Conservation (phyloP, 1,140 invertebrate species). For the Babylonia areolata region DNA sequence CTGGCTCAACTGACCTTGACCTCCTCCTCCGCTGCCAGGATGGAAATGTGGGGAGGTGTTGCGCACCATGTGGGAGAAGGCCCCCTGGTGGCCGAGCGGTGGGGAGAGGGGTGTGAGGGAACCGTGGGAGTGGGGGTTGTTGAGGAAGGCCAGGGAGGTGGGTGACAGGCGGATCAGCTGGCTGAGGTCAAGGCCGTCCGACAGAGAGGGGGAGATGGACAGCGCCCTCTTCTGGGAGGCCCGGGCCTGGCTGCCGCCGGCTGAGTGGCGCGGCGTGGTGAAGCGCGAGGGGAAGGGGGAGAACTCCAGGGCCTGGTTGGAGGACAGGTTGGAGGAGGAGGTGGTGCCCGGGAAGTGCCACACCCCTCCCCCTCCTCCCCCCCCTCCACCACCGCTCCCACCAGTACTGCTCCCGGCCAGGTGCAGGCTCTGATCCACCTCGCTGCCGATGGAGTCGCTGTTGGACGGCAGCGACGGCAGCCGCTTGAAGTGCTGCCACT, state of each 20-base stretch:
- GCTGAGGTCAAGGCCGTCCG: constrained; percentile 90
- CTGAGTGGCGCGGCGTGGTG: constrained; percentile 71
- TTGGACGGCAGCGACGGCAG: constrained; percentile 53
- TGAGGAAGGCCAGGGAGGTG: constrained; percentile 93
- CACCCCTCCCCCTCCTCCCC: constrained; percentile 42
- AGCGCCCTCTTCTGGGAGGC: constrained; percentile 85
- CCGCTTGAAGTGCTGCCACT: constrained; percentile 64
- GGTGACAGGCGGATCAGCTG: constrained; percentile 96
- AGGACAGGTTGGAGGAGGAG: constrained; percentile 68
- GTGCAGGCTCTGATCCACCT: constrained; percentile 48
- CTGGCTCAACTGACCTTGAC: constrained; percentile 27
- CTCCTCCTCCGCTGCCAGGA: constrained; percentile 41
- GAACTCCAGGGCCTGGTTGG: constrained; percentile 66
- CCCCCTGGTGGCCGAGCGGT: constrained; percentile 70
- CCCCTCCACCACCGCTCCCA: too few relatives aligned
- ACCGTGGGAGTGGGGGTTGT: constrained; percentile 89
- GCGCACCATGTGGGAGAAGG: constrained; percentile 95
- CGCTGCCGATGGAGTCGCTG: constrained; percentile 47
- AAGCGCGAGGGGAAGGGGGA: constrained; percentile 64
- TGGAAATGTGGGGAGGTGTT: constrained; percentile 77
- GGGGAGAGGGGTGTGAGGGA: constrained; percentile 62
- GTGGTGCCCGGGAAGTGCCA: constrained; percentile 50
- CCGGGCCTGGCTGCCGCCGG: constrained; percentile 56
- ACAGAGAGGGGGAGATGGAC: constrained; percentile 94
- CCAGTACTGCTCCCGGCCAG: constrained; percentile 30